phyloP scores from a whole-genome alignment of 1,140 invertebrate genomes.

The Micrasema longulum region DNA sequence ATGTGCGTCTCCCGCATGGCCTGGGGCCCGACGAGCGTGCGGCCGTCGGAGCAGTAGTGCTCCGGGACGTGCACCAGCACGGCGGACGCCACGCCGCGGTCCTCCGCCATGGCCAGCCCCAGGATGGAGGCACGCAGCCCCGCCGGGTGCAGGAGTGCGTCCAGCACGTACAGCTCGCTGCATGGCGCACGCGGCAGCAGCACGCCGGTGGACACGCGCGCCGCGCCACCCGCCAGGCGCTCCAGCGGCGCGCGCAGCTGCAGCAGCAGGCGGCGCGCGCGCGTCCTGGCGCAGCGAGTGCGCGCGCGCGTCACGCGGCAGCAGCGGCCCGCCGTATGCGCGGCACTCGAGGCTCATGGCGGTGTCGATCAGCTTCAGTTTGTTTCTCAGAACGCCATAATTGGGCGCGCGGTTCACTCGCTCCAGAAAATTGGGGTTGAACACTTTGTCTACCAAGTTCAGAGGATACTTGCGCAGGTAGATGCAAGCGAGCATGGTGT shows the following conservation, averaged over 20 bases:
- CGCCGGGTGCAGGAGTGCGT: conserved; percentile 71
- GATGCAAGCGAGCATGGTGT: conserved; percentile 74
- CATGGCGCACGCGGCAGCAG: conserved; percentile 69
- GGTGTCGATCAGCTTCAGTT: conserved; percentile 74
- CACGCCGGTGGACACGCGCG: conserved; percentile 66
- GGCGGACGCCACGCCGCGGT: conserved; percentile 65
- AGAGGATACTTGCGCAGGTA: conserved; percentile 76
- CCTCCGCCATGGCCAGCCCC: conserved; percentile 61
- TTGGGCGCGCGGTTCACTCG: conserved; percentile 67
- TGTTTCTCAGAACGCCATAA: conserved; percentile 59
- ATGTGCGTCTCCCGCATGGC: conserved; percentile 73
- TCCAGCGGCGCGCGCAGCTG: conserved; percentile 65
- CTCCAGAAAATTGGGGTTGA: conserved; percentile 73
- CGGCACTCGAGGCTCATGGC: conserved; percentile 75
- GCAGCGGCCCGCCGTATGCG: conserved; percentile 70
- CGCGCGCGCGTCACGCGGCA: conserved; percentile 68
- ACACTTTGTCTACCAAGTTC: conserved; percentile 73
- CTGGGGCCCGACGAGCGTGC: conserved; percentile 73
- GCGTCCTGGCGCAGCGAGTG: conserved; percentile 67
- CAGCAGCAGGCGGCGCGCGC: conserved; percentile 68
- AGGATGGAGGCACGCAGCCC: conserved; percentile 60
- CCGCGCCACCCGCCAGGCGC: conserved; percentile 60
- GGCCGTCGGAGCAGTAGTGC: conserved; percentile 71
- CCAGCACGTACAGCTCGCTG: conserved; percentile 73
- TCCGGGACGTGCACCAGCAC: conserved; percentile 76